Conservation (phyloP, 2,113 vertebrate species). For the Nothocercus nigrocapillus region DNA sequence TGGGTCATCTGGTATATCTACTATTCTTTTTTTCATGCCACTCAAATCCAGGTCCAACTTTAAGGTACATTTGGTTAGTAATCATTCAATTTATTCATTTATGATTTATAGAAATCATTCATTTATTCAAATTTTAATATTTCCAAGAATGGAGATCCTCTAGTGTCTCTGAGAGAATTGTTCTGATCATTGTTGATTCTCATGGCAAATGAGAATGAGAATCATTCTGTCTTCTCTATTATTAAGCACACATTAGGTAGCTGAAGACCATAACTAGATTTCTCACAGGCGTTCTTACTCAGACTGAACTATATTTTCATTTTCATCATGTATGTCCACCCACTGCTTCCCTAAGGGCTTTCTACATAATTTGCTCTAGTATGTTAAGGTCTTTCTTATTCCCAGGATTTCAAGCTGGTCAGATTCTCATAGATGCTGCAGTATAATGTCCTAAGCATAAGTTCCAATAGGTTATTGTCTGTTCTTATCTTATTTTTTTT, state of each 20-base stretch:
- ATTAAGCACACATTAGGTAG: rapidly evolving
- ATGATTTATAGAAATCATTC: too few species aligned
- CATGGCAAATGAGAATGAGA: neutral
- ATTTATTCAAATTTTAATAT: neutral
- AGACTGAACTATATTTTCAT: neutral
- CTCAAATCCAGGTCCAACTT: neutral
- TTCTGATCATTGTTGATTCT: neutral
- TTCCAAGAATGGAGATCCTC: neutral
- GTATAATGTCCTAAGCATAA: neutral
- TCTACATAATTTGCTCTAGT: neutral
- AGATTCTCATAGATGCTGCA: neutral
- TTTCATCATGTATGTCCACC: neutral
- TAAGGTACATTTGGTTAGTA: neutral
- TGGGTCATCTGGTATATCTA: neutral
- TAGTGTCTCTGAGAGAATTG: neutral
- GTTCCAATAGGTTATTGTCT: neutral
- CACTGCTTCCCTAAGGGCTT: neutral
- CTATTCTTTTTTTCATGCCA: neutral
- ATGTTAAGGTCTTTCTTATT: neutral
- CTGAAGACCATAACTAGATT: neutral
- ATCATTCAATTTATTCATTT: too few species aligned
- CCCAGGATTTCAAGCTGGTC: neutral
- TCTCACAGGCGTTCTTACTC: neutral
- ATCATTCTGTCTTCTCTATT: neutral
- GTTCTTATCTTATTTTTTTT: neutral